Base-by-base conservation (phyloP, 2,888 invertebrate species). In the Spisula solida region DNA sequence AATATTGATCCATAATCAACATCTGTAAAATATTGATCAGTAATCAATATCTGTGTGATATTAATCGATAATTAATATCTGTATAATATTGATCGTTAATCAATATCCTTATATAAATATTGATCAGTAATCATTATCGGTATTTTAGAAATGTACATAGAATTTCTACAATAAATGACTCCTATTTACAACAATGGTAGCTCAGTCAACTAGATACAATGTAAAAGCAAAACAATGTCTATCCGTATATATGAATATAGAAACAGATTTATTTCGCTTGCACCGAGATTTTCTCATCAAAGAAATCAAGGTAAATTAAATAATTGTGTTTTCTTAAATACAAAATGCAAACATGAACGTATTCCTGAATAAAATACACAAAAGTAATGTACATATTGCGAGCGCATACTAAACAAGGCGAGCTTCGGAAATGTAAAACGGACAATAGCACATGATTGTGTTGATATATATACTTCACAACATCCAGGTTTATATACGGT, bases 311-410 rank as follows among this genome's bases (percentile, higher is more conserved):
- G 25, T n/a, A n/a, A 60, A 60, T 60, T 20, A 60, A 20, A 60
- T n/a, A 60, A 60, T n/a, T n/a, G 4, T 20, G 60, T 60, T 18
- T 60, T 51, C 51, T 51, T 51, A 12, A 51, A 51, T 51, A 51
- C 14, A 51, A 60, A 60, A 60, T 60, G 60, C 60, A n/a, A 60
- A 60, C 60, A 60, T 20, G 6, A n/a, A 60, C 25, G 2, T 60
- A 60, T 60, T 60, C 60, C 60, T 60, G 60, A 60, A 60, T 55
- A 60, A n/a, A 60, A 60, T 66, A 25, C 60, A 66, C 60, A 66
- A 66, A 66, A 66, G n/a, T 66, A 66, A n/a, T 66, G 60, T 66
- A 66, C 56, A 56, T 25, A 25, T 25, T 25, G 60, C 60, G 60
- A 66, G 60, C 60, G 10, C n/a, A 0, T 25, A 66, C 20, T 66